Base-by-base conservation (phyloP, 2,113 vertebrate genomes). In the Otus sunia region DNA sequence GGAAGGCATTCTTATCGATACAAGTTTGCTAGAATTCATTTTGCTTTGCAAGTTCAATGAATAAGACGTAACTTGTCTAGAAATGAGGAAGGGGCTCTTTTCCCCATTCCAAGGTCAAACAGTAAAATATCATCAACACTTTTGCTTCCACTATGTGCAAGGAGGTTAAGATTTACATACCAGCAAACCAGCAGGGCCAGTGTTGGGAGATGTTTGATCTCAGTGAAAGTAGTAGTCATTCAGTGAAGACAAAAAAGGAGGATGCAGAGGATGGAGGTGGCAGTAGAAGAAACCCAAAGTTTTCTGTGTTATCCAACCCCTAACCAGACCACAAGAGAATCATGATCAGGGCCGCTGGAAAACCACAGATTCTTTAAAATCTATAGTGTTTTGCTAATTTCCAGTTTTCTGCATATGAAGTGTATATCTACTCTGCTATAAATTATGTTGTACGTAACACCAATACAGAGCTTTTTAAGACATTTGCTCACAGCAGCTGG, bases 191-290 rank as follows among this genome's bases (percentile, higher is more conserved):
- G 98, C 98, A 98, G 97, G 87, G 96, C 91, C 97, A 98, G 92
- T 97, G 97, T 97, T 98, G 98, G 97, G 97, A 98, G 97, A 91
- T 97, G 98, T 98, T 95, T 98, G 97, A 97, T 98, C 97, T 98
- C 97, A 97, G 97, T 97, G 97, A 98, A 83, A 95, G 97, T 97
- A 97, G 97, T 96, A 96, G 97, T 97, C 97, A 98, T 95, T 98
- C 98, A 98, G 97, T 98, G 98, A 97, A 98, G 98, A 98, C 97
- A 98, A 97, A 98, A 98, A 98, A 98, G 97, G 98, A 98, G 97
- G 97, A 97, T 98, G 98, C 97, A 98, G 97, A 98, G 97, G 97
- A 98, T 98, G 98, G 97, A 98, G 97, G 97, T 98, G 97, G 97
- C 98, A 98, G 97, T 92, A 97, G 97, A 98, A 98, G 97, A 97